phyloP scores from a whole-genome alignment of 2,797 vertebrate genomes.

The Carduelis carduelis region DNA sequence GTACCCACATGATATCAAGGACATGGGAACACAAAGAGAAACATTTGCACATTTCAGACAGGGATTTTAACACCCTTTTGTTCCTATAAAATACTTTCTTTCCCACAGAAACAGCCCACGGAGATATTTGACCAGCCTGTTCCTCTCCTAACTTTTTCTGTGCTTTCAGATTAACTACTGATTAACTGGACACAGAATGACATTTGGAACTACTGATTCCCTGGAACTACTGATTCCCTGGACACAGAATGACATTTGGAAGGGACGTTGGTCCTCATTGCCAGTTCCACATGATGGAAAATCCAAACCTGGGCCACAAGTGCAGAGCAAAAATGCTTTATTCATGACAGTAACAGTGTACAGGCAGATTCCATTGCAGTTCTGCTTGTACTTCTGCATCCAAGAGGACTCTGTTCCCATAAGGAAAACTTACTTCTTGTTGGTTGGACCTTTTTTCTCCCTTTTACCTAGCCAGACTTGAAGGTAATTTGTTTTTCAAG shows the following conservation, averaged over 20 bases:
- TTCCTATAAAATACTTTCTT: neutral
- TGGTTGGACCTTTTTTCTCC: neutral
- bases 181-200: too few species aligned
- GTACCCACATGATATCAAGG: neutral
- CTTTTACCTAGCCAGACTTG: neutral
- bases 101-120: accelerated
- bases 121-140: accelerated
- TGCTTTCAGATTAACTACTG: neutral
- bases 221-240: neutral
- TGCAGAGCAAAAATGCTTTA: neutral
- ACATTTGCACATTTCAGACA: neutral
- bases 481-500: neutral
- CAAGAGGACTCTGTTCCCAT: neutral
- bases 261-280: neutral
- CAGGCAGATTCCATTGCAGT: neutral
- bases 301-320: accelerated
- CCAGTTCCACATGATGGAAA: accelerated
- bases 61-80: neutral
- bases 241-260: neutral
- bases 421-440: neutral
- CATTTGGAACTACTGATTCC: too few species aligned
- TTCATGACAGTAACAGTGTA: neutral
- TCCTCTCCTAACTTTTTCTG: neutral
- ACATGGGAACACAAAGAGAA: neutral
- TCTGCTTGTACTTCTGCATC: neutral